phyloP scores from a whole-genome alignment of 2,888 invertebrate genomes.

The Dolichopus griseipennis region DNA sequence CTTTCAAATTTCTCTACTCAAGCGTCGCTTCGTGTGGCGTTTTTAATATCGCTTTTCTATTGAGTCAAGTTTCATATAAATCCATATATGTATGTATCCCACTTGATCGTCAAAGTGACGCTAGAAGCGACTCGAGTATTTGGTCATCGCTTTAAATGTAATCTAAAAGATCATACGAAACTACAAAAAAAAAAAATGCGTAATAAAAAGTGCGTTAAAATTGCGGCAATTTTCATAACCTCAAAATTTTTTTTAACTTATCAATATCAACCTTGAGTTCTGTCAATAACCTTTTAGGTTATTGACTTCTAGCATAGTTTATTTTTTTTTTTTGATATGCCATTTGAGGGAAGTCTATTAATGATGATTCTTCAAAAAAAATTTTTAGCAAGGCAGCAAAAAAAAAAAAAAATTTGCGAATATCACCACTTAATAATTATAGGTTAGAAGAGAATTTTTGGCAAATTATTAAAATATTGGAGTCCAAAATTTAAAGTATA shows the following conservation, averaged over 20 bases:
- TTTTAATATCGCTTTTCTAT: no score
- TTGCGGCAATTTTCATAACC: neutral
- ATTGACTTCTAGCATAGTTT: neutral
- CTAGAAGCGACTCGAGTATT: no score
- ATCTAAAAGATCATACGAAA: no score
- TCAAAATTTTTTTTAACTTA: neutral
- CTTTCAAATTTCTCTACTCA: no score
- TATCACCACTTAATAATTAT: neutral
- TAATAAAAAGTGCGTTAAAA: neutral
- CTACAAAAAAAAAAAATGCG: neutral
- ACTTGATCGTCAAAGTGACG: no score
- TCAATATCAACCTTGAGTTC: neutral
- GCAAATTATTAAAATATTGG: neutral
- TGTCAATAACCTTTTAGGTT: slow-evolving; percentile 4
- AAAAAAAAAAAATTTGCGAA: slow-evolving; percentile 1
- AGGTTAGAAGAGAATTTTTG: neutral
- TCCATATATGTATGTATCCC: no score
- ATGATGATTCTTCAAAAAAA: no score
- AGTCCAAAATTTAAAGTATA: neutral
- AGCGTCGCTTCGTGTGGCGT: no score
- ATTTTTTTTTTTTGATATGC: neutral
- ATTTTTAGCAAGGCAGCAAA: neutral
- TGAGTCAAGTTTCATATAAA: no score
- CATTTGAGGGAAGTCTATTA: neutral
- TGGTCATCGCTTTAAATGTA: no score